These are phyloP conservation scores for Zygothrica quintamaculata DNA, from an alignment of 2,888 invertebrate genomes.

Conservation along the genomic window DNA sequence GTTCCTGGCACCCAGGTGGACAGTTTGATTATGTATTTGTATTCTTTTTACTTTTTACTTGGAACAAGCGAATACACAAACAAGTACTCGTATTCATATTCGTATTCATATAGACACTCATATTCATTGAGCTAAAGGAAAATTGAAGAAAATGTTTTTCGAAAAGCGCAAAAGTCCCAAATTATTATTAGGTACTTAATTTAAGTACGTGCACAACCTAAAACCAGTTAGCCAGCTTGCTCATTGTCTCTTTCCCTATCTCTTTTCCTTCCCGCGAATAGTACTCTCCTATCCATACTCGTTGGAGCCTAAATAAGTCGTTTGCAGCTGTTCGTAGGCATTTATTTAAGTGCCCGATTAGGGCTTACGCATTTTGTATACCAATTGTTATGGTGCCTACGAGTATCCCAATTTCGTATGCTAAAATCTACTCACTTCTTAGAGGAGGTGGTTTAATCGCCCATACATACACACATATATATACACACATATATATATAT, in stretches of 20 bases:
- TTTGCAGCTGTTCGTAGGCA: conserved; percentile 70
- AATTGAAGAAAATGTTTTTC: background rate
- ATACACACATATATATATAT: conserved; percentile 3
- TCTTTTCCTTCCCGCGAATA: background rate
- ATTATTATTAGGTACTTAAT: conserved; percentile 54
- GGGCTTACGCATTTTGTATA: conserved; percentile 41
- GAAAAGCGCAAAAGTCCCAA: conserved; percentile 36
- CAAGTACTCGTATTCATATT: conserved; percentile 4
- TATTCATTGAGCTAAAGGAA: conserved; percentile 4
- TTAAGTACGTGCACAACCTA: conserved; percentile 36
- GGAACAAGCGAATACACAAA: conserved; percentile 8
- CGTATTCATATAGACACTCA: conserved; percentile 13
- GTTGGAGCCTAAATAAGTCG: conserved; percentile 73
- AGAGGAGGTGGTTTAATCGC: conserved; percentile 24
- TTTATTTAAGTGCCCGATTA: conserved; percentile 66
- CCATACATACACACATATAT: conserved; percentile 13
- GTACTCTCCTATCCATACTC: background rate
- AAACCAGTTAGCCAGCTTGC: conserved; percentile 12
- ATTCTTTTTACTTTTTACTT: background rate
- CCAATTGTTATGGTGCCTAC: conserved; percentile 45
- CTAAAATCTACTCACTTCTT: conserved; percentile 32
- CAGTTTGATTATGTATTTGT: background rate
- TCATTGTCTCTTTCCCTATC: background rate
- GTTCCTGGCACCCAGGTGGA: conserved; percentile 14
- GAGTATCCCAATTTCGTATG: conserved; percentile 51